Percentiles rank a stretch among this genome's conserved stretches.
Evolutionary conservation across 2,888 invertebrate species (phyloP).

Genomic region (Lingula anatina): DNA sequence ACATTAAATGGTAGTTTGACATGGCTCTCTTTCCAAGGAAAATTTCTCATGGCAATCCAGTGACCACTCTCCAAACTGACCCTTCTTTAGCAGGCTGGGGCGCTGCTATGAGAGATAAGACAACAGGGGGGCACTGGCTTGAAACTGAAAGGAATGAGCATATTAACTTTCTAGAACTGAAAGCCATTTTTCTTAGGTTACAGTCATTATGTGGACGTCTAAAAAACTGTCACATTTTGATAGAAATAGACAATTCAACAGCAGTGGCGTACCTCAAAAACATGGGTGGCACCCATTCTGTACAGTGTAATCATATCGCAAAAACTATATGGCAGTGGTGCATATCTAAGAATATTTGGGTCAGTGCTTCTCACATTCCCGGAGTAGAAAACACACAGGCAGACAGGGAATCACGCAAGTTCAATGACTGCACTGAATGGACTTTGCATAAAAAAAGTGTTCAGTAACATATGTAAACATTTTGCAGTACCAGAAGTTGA

Average conservation of each 20-base stretch:
- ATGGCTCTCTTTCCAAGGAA: conserved; percentile 6
- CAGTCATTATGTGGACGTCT: conserved; percentile 8
- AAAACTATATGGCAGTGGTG: conserved; percentile 9
- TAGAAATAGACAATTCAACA: conserved; percentile 8
- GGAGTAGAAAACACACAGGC: conserved; percentile 6
- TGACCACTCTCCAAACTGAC: conserved; percentile 7
- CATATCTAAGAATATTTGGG: conserved; percentile 8
- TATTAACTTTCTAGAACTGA: conserved; percentile 14
- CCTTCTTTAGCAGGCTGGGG: conserved; percentile 7
- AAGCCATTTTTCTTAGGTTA: conserved; percentile 9
- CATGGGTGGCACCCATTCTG: conserved; percentile 9
- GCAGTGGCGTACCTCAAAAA: conserved; percentile 10
- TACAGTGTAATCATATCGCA: conserved; percentile 7
- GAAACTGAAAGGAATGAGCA: too few species aligned
- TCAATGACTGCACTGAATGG: conserved; percentile 13
- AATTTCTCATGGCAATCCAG: conserved; percentile 6
- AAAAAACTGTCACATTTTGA: too few species aligned
- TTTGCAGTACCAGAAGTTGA: conserved; percentile 4
- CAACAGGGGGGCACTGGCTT: conserved; percentile 8
- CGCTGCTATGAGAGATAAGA: background rate
- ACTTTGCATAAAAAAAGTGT: conserved; percentile 4
- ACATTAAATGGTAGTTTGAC: conserved; percentile 11
- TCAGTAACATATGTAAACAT: background rate
- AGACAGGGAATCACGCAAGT: conserved; percentile 7
- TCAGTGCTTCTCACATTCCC: conserved; percentile 9